Evolutionary conservation across 2,113 vertebrate genomes (phyloP).

Genomic region (Chaetorhynchus papuensis): DNA sequence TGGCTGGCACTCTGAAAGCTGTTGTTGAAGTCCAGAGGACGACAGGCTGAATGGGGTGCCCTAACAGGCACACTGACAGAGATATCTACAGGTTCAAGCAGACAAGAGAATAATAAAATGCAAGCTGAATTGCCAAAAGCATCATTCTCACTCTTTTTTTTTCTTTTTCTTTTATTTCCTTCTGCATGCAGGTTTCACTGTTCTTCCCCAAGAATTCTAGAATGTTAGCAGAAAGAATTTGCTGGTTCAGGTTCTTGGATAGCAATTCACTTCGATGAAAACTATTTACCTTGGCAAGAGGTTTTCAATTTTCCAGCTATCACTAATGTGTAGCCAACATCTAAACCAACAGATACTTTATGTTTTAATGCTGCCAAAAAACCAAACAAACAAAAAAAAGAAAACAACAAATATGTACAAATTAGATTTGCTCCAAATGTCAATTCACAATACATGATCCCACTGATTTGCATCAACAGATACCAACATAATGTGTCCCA

Average conservation of each 20-base stretch:
- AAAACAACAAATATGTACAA: neutral
- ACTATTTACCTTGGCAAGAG: conserved; percentile 32
- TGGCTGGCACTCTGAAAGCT: neutral
- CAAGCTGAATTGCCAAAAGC: conserved; percentile 6
- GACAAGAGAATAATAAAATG: neutral
- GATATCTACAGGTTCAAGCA: neutral
- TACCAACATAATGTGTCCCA: neutral
- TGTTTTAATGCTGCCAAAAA: neutral
- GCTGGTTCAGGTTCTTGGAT: conserved; percentile 24
- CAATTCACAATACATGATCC: neutral
- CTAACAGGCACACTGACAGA: neutral
- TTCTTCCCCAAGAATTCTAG: conserved; percentile 4
- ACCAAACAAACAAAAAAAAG: neutral
- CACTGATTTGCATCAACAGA: neutral
- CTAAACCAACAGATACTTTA: neutral
- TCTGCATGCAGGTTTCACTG: neutral
- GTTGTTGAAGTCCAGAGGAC: neutral
- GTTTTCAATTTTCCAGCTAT: neutral
- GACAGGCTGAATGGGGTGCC: neutral
- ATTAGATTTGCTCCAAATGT: neutral
- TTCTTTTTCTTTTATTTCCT: neutral
- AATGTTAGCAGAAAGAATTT: conserved; percentile 1
- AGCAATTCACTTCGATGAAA: neutral
- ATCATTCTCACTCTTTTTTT: neutral
- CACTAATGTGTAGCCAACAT: neutral